phyloP scores from a whole-genome alignment of 2,113 vertebrate species.

The Orthochromis malagaraziensis region DNA sequence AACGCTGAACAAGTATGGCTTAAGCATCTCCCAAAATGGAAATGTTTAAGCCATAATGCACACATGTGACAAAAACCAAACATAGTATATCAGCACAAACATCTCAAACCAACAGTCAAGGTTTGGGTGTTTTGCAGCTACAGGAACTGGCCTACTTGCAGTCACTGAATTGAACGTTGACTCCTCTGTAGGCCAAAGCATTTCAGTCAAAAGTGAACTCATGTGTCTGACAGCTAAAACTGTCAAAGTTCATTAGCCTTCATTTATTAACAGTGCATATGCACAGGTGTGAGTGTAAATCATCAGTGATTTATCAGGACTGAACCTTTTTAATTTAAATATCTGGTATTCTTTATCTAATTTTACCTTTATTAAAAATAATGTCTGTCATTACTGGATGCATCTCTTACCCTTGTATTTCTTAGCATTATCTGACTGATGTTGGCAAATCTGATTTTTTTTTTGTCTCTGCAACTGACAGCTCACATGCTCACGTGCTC shows the following conservation, averaged over 20 bases:
- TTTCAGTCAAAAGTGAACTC: not conserved
- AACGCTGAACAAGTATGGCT: not conserved
- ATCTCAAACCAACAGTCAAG: not conserved
- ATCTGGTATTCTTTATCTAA: rapidly evolving
- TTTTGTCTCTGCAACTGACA: not conserved
- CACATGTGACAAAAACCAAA: not conserved
- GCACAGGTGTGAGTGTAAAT: not conserved
- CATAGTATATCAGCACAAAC: not conserved
- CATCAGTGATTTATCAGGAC: not conserved
- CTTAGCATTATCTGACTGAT: not conserved
- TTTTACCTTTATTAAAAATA: rapidly evolving
- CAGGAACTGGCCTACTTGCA: not conserved
- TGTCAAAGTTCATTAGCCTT: not conserved
- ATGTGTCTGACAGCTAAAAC: not conserved
- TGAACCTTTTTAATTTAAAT: not conserved
- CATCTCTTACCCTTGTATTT: not conserved
- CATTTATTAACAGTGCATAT: not conserved
- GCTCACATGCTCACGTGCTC: not conserved
- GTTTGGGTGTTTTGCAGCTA: not conserved
- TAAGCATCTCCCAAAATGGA: not conserved
- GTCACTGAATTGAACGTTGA: not conserved
- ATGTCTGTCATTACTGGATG: rapidly evolving
- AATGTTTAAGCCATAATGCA: not conserved
- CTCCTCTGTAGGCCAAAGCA: not conserved
- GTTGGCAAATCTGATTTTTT: not conserved